Evolutionary conservation across 2,113 vertebrate genomes (phyloP), one percentile per base, ranked within the genome.

Genomic region (Nannobrachium achirus): DNA sequence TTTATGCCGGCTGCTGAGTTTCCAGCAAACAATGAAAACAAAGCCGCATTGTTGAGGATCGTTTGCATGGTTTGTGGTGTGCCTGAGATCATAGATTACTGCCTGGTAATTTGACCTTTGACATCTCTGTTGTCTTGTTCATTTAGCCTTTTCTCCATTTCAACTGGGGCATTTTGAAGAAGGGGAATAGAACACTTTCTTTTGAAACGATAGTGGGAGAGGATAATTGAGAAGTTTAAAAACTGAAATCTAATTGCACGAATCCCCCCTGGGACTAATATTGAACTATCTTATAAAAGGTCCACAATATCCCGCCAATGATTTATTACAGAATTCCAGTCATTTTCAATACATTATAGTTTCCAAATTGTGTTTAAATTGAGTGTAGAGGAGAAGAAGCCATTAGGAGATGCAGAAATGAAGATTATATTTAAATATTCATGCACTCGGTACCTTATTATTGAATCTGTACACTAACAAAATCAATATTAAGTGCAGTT

Each of bases 361-460:
- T 97, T 97, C 96, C 95, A 99, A 99, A 99, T 99, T 97, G 97
- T 98, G 98, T 99, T 99, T 99, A 99, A 99, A 99, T 99, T 99
- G 98, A 99, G 98, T 99, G 97, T 97, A 95, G 98, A 99, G 93
- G 95, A 98, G 95, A 96, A 96, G 94, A 94, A 94, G 95, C 98
- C 97, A 99, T 99, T 99, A 99, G 97, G 96, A 99, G 96, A 99
- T 98, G 96, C 97, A 99, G 97, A 98, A 99, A 99, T 97, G 96
- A 99, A 98, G 97, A 99, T 99, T 96, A 98, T 99, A 98, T 99
- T 99, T 99, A 99, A 99, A 99, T 99, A 99, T 99, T 99, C 97
- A 99, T 99, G 98, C 94, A 96, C 94, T 94, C 97, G 94, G 94
- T 98, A 98, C 96, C 98, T 98, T 99, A 99, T 99, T 99, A 99